phyloP scores from a whole-genome alignment of 2,888 invertebrate genomes.

The Shargacucullia verbasci region DNA sequence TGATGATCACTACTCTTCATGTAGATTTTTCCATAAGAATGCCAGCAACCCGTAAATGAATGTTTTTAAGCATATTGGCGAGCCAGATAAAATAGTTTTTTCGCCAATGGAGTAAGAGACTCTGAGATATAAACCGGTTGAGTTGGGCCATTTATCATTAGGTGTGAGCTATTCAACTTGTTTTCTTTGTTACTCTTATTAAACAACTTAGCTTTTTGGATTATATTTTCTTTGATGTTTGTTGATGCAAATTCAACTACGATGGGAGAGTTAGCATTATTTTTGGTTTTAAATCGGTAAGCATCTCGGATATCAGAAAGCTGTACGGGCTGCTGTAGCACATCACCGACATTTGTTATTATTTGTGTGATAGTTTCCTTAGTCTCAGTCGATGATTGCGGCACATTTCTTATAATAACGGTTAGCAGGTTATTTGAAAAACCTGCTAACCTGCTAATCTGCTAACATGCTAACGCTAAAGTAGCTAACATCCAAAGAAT shows the following conservation, averaged over 20 bases:
- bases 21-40: neutral
- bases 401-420: too few relatives aligned
- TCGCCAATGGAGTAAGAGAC: constrained; percentile 2
- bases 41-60: neutral
- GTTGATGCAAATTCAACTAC: neutral
- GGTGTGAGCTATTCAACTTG: neutral
- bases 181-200: neutral
- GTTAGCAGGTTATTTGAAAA: too few relatives aligned
- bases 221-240: neutral
- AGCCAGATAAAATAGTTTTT: neutral
- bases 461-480: too few relatives aligned
- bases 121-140: neutral
- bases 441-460: too few relatives aligned
- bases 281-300: neutral
- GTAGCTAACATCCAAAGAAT: too few relatives aligned
- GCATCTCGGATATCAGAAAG: neutral
- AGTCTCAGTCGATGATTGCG: too few relatives aligned
- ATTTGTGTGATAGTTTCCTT: too few relatives aligned
- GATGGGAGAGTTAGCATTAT: neutral
- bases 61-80: neutral
- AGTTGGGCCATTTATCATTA: neutral
- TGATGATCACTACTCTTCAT: neutral
- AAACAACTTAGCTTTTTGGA: neutral
- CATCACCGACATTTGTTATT: too few relatives aligned
- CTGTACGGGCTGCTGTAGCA: too few relatives aligned